phyloP scores from a whole-genome alignment of 2,113 vertebrate genomes.

The Seriola aureovittata region DNA sequence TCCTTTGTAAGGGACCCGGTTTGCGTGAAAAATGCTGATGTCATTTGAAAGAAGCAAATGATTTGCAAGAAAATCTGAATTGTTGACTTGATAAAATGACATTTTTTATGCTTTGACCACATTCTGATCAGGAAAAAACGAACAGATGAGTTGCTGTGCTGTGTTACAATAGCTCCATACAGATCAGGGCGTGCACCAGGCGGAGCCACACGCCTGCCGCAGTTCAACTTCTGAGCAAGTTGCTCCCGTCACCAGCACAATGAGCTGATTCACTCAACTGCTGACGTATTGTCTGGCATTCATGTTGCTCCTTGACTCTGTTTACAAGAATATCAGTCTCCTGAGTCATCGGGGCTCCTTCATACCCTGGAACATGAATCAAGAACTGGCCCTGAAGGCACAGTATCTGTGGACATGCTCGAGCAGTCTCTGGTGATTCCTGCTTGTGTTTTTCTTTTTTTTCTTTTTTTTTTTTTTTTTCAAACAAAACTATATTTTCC shows the following conservation, averaged over 20 bases:
- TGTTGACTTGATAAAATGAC: not conserved
- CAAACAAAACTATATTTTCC: constrained; percentile 10
- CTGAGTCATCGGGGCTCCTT: constrained; percentile 70
- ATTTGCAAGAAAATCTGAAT: not conserved
- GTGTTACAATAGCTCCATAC: constrained; percentile 34
- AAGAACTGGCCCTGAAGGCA: constrained; percentile 35
- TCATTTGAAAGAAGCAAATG: not conserved
- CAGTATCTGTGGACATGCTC: not conserved
- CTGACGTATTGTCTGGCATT: constrained; percentile 77
- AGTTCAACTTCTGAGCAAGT: constrained; percentile 46
- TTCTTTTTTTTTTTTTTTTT: not conserved
- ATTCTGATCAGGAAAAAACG: not conserved
- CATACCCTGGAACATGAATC: constrained; percentile 36
- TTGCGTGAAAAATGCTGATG: not conserved
- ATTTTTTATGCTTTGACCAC: not conserved
- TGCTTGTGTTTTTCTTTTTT: not conserved
- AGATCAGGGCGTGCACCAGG: constrained; percentile 33
- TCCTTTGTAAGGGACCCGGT: not conserved
- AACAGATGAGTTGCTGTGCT: constrained; percentile 5
- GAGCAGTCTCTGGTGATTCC: not conserved
- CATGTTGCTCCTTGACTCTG: constrained; percentile 59
- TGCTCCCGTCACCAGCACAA: constrained; percentile 60
- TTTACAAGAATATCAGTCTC: constrained; percentile 73
- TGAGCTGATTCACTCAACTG: constrained; percentile 70
- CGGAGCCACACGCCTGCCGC: constrained; percentile 34